Evolutionary conservation across 2,797 vertebrate species (phyloP).

Genomic region (Falco cherrug): DNA sequence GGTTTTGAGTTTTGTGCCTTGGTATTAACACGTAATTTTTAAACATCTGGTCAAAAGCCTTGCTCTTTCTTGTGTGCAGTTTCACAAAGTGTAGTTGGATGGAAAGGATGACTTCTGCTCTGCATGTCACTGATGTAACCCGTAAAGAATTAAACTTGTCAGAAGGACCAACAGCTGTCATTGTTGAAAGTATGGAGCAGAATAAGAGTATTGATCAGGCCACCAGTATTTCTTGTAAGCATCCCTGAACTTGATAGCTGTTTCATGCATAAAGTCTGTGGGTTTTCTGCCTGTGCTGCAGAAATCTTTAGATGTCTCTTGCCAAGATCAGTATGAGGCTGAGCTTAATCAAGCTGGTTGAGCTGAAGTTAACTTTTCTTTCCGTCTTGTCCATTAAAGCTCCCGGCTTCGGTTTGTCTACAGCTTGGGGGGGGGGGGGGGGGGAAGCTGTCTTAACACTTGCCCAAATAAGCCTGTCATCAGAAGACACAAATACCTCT

Average conservation of each 20-base stretch:
- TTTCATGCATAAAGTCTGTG: not conserved
- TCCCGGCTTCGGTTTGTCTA: not conserved
- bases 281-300: not conserved
- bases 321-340: not conserved
- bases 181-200: not conserved
- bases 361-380: not conserved
- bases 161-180: not conserved
- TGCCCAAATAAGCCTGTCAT: not conserved
- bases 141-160: slow-evolving; percentile 8
- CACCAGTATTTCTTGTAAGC: not conserved
- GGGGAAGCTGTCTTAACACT: not conserved
- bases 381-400: not conserved
- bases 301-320: not conserved
- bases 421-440: not conserved
- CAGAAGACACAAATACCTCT: not conserved
- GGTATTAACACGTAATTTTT: not conserved
- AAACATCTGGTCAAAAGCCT: not conserved
- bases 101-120: slow-evolving; percentile 13
- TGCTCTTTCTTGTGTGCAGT: not conserved
- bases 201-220: not conserved
- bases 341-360: not conserved
- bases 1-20: not conserved
- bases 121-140: slow-evolving; percentile 8
- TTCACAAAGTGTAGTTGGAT: not conserved
- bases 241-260: not conserved